Evolutionary conservation across 2,797 vertebrate species (phyloP).

Genomic region (Vespertilio murinus): DNA sequence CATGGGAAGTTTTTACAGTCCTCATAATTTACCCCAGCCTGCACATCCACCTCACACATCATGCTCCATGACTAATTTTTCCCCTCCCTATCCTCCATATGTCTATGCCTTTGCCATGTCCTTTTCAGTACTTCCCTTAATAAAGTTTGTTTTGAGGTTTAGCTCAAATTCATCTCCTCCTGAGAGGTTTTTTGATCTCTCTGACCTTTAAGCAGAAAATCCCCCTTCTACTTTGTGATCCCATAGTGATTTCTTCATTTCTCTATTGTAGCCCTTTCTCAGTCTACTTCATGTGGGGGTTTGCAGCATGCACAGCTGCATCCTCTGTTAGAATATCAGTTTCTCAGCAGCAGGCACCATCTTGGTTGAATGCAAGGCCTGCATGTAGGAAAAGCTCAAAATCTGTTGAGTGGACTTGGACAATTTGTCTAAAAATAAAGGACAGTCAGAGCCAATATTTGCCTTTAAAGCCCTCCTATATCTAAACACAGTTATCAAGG

Average conservation of each 20-base stretch:
- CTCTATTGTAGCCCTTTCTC: neutral
- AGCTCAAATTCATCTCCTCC: neutral
- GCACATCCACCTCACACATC: neutral
- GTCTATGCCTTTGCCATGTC: fast-evolving
- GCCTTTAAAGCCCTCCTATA: neutral
- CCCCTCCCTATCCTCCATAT: fast-evolving
- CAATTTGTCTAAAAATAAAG: neutral
- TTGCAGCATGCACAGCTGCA: neutral
- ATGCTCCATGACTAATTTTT: fast-evolving
- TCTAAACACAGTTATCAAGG: neutral
- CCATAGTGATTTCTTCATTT: neutral
- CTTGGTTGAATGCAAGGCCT: neutral
- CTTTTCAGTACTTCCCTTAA: neutral
- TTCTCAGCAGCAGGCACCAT: neutral
- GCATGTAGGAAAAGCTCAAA: neutral
- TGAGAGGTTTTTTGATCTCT: neutral
- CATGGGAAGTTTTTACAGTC: neutral
- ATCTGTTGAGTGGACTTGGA: neutral
- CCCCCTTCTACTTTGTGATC: no score
- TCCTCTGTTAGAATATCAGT: neutral
- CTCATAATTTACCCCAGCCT: neutral
- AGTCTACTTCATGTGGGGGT: neutral
- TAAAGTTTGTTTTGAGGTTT: neutral
- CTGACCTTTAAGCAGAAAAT: neutral
- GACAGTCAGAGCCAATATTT: neutral